Conservation (phyloP, 2,888 invertebrate species). For the Sialis fuliginosa region DNA sequence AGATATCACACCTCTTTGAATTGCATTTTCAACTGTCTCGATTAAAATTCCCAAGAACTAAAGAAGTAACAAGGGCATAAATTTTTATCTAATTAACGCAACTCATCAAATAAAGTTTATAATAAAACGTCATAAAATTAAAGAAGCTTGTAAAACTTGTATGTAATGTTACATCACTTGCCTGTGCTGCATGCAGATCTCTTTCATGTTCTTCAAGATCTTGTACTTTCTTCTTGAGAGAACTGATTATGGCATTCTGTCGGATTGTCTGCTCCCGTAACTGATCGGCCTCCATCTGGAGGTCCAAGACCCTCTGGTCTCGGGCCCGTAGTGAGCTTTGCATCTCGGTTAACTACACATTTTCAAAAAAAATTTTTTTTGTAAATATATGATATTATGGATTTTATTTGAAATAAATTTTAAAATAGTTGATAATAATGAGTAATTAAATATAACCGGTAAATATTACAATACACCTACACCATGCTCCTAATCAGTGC, state of each 20-base stretch:
- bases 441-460: neutral
- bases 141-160: no score
- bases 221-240: slow-evolving; percentile 60
- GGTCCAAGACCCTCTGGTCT: slow-evolving; percentile 53
- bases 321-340: slow-evolving; percentile 51
- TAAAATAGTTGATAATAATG: neutral
- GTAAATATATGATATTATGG: neutral
- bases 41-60: no score
- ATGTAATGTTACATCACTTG: no score
- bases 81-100: no score
- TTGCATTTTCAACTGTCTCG: no score
- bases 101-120: no score
- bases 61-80: no score
- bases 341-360: slow-evolving; percentile 46
- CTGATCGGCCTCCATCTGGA: slow-evolving; percentile 65
- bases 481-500: no score
- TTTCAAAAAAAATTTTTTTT: neutral
- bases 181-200: slow-evolving; percentile 34
- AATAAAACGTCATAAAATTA: no score
- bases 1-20: no score
- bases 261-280: slow-evolving; percentile 65
- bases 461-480: no score
- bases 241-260: slow-evolving; percentile 62
- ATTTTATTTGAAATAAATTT: neutral
- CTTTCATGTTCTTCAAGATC: slow-evolving; percentile 65